A percentile compares a stretch with the other conserved stretches of the same genome.
Conservation (phyloP, 2,797 vertebrate species). For the Chloroceryle amazona region DNA sequence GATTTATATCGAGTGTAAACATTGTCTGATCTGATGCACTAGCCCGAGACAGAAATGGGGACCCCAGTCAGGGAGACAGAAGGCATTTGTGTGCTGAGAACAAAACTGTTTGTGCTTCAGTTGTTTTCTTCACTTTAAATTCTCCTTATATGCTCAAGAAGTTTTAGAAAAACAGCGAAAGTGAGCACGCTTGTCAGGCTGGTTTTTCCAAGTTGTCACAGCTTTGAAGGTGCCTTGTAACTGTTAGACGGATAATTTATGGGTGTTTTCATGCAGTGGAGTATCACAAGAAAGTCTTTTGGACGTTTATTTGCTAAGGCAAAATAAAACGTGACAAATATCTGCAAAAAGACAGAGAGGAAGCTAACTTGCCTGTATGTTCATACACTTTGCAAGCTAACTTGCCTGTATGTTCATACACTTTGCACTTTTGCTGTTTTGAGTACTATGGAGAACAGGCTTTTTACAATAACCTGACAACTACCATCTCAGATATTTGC, state of each 20-base stretch:
- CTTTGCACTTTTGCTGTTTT: neutral
- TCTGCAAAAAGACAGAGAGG: constrained; percentile 23
- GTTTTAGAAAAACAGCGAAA: constrained; percentile 49
- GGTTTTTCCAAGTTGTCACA: constrained; percentile 82
- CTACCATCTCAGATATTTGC: neutral
- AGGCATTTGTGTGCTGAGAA: constrained; percentile 29
- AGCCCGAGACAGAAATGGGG: neutral
- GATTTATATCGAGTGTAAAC: constrained; percentile 21
- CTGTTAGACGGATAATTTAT: constrained; percentile 79
- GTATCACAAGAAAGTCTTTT: constrained; percentile 66
- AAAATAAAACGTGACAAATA: constrained; percentile 59
- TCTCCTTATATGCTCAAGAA: constrained; percentile 51
- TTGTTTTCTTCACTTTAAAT: constrained; percentile 24
- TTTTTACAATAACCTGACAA: neutral
- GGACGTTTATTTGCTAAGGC: constrained; percentile 61
- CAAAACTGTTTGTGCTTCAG: constrained; percentile 8
- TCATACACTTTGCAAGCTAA: neutral
- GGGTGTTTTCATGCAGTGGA: constrained; percentile 73
- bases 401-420: neutral
- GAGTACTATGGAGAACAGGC: neutral
- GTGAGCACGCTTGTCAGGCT: constrained; percentile 76
- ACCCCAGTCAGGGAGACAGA: neutral
- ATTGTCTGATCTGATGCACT: neutral
- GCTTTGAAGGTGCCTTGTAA: constrained; percentile 67
- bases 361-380: neutral